phyloP scores from a whole-genome alignment of 2,113 vertebrate genomes.

The Astatoreochromis straeleni region DNA sequence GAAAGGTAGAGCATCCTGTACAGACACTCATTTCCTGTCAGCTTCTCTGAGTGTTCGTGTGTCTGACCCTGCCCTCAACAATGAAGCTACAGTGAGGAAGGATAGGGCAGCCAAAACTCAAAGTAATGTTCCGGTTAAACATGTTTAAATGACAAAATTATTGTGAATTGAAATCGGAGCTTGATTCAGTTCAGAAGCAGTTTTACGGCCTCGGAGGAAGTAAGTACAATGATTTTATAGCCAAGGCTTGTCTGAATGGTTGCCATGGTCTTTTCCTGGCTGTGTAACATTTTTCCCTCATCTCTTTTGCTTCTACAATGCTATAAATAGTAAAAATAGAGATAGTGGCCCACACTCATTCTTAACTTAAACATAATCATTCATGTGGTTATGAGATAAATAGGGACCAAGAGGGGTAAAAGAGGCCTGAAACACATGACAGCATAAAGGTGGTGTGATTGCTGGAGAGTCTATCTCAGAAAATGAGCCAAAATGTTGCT shows the following conservation, averaged over 20 bases:
- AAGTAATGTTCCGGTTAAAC: neutral
- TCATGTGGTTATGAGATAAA: neutral
- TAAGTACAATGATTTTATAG: neutral
- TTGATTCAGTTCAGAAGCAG: neutral
- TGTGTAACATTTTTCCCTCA: neutral
- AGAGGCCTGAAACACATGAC: neutral
- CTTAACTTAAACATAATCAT: neutral
- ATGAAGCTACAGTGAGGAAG: neutral
- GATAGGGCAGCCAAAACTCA: neutral
- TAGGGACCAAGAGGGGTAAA: neutral
- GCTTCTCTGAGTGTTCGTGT: neutral
- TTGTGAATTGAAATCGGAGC: neutral
- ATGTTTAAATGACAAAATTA: neutral
- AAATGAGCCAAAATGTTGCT: neutral
- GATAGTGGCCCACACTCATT: neutral
- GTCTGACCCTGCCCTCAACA: neutral
- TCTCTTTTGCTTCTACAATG: neutral
- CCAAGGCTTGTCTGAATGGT: neutral
- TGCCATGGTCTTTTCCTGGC: neutral
- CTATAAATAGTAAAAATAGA: neutral
- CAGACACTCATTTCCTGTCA: constrained; percentile 54
- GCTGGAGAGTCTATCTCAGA: neutral
- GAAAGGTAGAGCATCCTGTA: constrained; percentile 41
- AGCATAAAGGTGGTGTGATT: neutral
- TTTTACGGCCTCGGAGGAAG: neutral